Evolutionary conservation across 1,140 invertebrate species (phyloP), one percentile per base, ranked within the genome.

Genomic region (Ceratina calcarata): DNA sequence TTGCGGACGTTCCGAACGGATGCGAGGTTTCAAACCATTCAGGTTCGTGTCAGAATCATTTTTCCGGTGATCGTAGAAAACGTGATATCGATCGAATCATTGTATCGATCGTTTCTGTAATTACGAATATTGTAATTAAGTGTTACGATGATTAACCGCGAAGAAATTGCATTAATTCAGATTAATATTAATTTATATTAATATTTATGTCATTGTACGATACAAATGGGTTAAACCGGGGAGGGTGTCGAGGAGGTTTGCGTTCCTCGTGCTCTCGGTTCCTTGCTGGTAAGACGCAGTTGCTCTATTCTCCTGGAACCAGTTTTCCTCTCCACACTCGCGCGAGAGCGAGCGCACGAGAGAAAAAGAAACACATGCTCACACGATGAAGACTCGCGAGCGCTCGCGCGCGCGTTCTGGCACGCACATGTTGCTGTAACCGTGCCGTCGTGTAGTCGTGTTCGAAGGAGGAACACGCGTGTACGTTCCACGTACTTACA

Each of bases 281-380:
- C 37, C 37, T 82, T 83, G 85, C 84, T 89, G 86, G 82, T 87
- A 88, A 82, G 86, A 73, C 89, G 85, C 84, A 89, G 91, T 90
- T 91, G 88, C 90, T 92, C 90, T 93, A 93, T 92, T 91, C 91
- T 90, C 85, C 87, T 90, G 91, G 90, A 93, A 93, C 91, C 91
- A 92, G 92, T 93, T 92, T 93, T 93, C 90, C 90, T 92, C 87
- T 92, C 87, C 77, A 87, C 85, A 86, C 84, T 58, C 82, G 60
- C 80, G 69, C 77, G 57, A 64, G 73, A 78, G 49, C 70, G 45
- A 68, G 65, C 62, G 73, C 72, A 22, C 45, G 67, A 60, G 57
- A 62, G 68, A 70, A 66, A 61, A 27, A 83, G 61, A 64, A 66
- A 83, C 61, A 78, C 62, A 76, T 66, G 61, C 70, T 71, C 51